Evolutionary conservation across 2,888 invertebrate genomes (phyloP), one percentile per base, ranked within the genome.

Genomic region (Erannis defoliaria): DNA sequence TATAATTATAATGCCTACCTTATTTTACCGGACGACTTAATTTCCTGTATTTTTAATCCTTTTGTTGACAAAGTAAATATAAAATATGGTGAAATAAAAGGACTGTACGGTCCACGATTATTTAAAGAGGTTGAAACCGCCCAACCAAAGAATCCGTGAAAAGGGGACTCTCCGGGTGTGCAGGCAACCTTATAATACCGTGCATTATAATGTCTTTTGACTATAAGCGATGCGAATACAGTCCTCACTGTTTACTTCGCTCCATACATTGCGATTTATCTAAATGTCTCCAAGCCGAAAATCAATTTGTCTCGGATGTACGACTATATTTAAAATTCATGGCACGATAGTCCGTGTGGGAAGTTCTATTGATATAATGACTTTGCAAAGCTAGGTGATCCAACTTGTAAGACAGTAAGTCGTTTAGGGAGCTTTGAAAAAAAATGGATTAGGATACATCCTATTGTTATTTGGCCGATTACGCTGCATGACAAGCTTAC

Each of bases 41-140:
- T 54, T 55, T 53, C 16, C 37, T 55, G 38, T 50, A 50, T 61
- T 40, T 26, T 18, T 59, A 58, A 59, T 54, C 26, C 53, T 54
- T 58, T 59, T 59, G 53, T 54, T 40, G n/a, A 26, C 53, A 48
- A 59, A 54, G 46, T 48, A 59, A 59, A 54, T 33, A 54, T 54
- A 53, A 53, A 53, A 59, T 48, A 56, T 43, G 51, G 23, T 8
- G 53, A 23, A 54, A 48, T 55, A 46, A 64, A 58, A 45, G 40
- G 58, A 46, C n/a, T 55, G 33, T 54, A 40, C 43, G 43, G 50
- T 50, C 29, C 49, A 50, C 19, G 42, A 9, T 33, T 55, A 49
- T 53, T 53, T 61, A 55, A 61, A 62, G 42, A 49, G 64, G 62
- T 51, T 48, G 33, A 37, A 55, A 50, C 49, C 59, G 14, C 10